Percentiles rank a stretch among this genome's conserved stretches.
Conservation (phyloP, 2,113 vertebrate species). For the Gallinago undulata region DNA sequence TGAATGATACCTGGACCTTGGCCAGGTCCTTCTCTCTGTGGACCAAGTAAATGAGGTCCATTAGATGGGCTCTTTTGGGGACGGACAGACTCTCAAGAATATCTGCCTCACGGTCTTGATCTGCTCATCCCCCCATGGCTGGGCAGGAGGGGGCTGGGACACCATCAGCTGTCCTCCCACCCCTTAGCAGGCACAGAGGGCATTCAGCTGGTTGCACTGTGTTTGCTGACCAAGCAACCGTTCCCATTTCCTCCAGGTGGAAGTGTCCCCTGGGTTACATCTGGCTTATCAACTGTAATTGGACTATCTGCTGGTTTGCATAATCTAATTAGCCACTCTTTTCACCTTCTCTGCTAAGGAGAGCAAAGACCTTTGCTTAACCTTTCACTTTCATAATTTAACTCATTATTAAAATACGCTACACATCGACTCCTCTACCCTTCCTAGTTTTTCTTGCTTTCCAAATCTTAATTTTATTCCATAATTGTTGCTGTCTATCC, state of each 20-base stretch:
- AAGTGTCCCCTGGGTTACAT: conserved; percentile 1
- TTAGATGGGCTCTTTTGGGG: background rate
- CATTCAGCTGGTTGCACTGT: background rate
- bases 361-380: conserved; percentile 43
- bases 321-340: conserved; percentile 54
- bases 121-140: background rate
- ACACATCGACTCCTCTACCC: background rate
- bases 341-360: conserved; percentile 26
- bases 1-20: background rate
- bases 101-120: background rate
- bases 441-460: background rate
- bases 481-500: background rate
- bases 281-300: conserved; percentile 12
- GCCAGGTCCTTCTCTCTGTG: background rate
- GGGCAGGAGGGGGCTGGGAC: background rate
- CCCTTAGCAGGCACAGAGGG: background rate
- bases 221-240: background rate
- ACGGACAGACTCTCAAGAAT: background rate
- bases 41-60: background rate
- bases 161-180: background rate
- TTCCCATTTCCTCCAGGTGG: background rate
- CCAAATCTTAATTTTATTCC: background rate
- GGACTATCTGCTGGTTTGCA: conserved; percentile 24
- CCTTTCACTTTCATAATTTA: conserved; percentile 37
- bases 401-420: conserved; percentile 20